Base-by-base conservation (phyloP, 2,113 vertebrate genomes). In the Okapia johnstoni region DNA sequence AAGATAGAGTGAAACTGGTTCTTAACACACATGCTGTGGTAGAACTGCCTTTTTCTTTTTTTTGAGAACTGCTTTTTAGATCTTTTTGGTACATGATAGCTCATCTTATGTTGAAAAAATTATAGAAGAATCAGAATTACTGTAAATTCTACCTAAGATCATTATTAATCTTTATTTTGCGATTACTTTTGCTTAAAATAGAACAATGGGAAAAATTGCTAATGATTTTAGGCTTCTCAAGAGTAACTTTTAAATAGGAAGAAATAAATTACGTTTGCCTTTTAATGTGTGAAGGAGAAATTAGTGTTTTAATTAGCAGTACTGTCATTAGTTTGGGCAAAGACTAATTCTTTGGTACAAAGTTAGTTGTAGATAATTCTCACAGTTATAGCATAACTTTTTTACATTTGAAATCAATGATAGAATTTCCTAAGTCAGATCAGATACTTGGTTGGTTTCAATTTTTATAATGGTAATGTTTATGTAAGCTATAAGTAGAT, bases 31-130 rank as follows among this genome's bases (percentile, higher is more conserved):
- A 11, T 50, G 19, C 97, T 98, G 84, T 98, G 98, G 95, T 96
- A 97, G 88, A 98, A 97, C 98, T 98, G 15, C 26, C 23, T 88
- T 76, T 91, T 43, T 36, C 33, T 9, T 19, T 55, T 83, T 58
- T 58, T 88, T 81, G 92, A 97, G 85, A 98, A 96, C 98, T 98
- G 98, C 97, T 98, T 98, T 99, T 98, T 98, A 98, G 98, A 98
- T 97, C 87, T 97, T 94, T 97, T 94, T 87, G 43, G 4, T 95
- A 43, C 96, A 33, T 85, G 8, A 19, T 58, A 48, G n/a, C 3
- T 92, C 87, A 58, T 84, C 2, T 70, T 94, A 11, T 4, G 25
- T 76, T 93, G 11, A 79, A 87, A 97, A 93, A 85, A 60, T 88
- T 25, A n/a, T 11, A 66, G 79, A 88, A 81, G 40, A 46, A 85